Evolutionary conservation across 2,888 invertebrate species (phyloP), one percentile per base, ranked within the genome.

Genomic region (Andrena camellia): DNA sequence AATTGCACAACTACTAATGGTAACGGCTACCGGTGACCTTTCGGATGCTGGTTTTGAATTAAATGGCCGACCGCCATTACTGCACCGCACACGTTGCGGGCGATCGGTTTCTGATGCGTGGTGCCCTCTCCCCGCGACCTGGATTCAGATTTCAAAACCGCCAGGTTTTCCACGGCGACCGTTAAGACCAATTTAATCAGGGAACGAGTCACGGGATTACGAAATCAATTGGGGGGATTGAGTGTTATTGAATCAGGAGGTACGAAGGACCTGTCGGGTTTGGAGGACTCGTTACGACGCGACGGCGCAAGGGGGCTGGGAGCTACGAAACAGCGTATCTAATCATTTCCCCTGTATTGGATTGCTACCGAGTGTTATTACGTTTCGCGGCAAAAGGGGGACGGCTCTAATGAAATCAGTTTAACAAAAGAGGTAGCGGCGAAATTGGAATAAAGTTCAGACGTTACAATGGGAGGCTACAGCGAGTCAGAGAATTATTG

Each of bases 121-220:
- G 13, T 8, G 26, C 8, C 23, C 4, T 59, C 26, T 4, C 13
- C 57, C 17, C 26, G 33, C 26, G 63, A n/a, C 35, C 54, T 33
- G 54, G 26, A 13, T 54, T 54, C 35, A 31, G 50, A 50, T 31
- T 13, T 33, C 33, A 0, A 17, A 60, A 60, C 8, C 52, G 35
- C 2, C 20, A 54, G 17, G 42, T 20, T 62, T 68, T 52, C 4
- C 17, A 3, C 6, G 54, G 42, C 1, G 52, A 42, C 67, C 31
- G 35, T 52, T 67, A 52, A 63, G 17, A 42, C 29, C 52, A 50
- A 48, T 68, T 74, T 54, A 54, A 74, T 74, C 68, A 23, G 29
- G 62, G 31, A 6, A 10, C 26, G 63, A 42, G n/a, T 42, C 20
- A 10, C 23, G 35, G 33, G 29, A 42, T 62, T 29, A 62, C 50